phyloP scores from a whole-genome alignment of 2,888 invertebrate species.

The Heliconius charithonia region DNA sequence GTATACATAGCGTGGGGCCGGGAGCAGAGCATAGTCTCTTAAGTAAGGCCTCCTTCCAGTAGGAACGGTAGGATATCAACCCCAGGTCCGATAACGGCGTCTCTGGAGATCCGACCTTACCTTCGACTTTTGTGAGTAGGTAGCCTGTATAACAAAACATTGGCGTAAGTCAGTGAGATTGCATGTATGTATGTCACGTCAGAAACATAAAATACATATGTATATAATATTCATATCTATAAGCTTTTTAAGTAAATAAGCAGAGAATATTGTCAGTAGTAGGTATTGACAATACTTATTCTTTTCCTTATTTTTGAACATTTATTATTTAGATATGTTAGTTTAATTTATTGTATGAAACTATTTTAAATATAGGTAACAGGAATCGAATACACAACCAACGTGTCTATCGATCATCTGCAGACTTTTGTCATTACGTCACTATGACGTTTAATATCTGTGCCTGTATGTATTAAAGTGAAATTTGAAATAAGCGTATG shows the following conservation, averaged over 20 bases:
- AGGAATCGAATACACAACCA: not conserved
- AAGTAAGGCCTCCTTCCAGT: slow-evolving; percentile 98
- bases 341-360: no score
- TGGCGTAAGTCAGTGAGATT: not conserved
- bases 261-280: no score
- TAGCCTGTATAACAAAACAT: slow-evolving; percentile 87
- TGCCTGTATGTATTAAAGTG: not conserved
- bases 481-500: not conserved
- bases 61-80: slow-evolving; percentile 97
- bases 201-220: no score
- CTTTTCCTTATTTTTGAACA: no score
- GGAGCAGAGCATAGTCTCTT: slow-evolving; percentile 95
- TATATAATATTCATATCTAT: no score
- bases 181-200: no score
- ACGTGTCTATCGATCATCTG: not conserved
- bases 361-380: not conserved
- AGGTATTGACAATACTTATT: no score
- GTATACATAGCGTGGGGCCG: slow-evolving; percentile 94
- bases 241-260: no score
- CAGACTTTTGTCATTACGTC: not conserved
- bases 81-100: slow-evolving; percentile 99
- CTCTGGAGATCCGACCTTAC: slow-evolving; percentile 99
- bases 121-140: slow-evolving; percentile 96
- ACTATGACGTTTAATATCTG: not conserved
- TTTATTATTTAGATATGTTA: not conserved